Conservation (phyloP, 2,797 vertebrate species). For the Pipistrellus nathusii region DNA sequence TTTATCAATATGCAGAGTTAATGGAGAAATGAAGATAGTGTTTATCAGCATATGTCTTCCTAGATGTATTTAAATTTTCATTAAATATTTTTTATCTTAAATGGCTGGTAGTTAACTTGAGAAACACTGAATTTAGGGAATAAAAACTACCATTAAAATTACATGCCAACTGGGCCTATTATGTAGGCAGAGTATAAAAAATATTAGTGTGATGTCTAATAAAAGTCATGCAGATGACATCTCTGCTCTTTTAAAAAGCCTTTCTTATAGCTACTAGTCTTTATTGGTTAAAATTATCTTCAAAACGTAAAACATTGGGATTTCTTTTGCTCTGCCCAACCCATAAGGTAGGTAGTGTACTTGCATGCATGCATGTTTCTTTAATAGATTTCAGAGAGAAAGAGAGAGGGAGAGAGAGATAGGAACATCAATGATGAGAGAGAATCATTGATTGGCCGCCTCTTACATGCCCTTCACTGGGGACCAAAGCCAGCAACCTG, state of each 20-base stretch:
- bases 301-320: neutral
- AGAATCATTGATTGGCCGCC: too few relatives aligned
- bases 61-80: neutral
- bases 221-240: neutral
- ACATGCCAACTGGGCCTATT: neutral
- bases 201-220: neutral
- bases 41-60: neutral
- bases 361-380: too few relatives aligned
- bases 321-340: neutral
- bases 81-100: conserved; percentile 35
- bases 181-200: neutral
- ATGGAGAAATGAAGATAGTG: neutral
- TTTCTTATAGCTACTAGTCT: neutral
- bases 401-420: too few relatives aligned
- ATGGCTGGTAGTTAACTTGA: neutral
- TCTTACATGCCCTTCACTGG: too few relatives aligned
- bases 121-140: neutral
- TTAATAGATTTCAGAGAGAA: too few relatives aligned
- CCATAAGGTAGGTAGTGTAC: too few relatives aligned
- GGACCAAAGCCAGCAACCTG: too few relatives aligned
- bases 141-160: neutral
- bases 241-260: neutral
- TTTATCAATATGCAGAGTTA: conserved; percentile 23
- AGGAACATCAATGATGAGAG: too few relatives aligned
- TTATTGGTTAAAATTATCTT: neutral